phyloP scores from a whole-genome alignment of 1,140 invertebrate genomes.

The Camponotus pennsylvanicus region DNA sequence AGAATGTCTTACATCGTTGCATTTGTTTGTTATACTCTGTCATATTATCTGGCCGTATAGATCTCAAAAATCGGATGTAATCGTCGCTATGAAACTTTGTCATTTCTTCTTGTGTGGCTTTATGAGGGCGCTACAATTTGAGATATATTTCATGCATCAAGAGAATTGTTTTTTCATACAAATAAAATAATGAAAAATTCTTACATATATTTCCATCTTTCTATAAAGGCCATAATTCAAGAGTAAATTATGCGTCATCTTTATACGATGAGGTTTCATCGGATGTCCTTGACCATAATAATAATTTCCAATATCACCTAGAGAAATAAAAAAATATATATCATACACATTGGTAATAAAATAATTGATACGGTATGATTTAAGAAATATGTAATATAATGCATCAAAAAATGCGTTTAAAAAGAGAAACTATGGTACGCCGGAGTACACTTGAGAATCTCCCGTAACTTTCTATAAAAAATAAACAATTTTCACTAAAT shows the following conservation, averaged over 20 bases:
- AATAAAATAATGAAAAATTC: conserved; percentile 88
- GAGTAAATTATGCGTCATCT: conserved; percentile 99
- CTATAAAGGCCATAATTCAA: conserved; percentile 99
- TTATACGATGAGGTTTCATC: conserved; percentile 99
- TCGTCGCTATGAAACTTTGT: conserved; percentile 99
- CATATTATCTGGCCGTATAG: conserved; percentile 99
- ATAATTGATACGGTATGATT: conserved; percentile 95
- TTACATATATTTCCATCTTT: conserved; percentile 99
- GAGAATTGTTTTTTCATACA: conserved; percentile 90
- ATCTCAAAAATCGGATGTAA: conserved; percentile 98
- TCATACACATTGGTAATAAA: conserved; percentile 92
- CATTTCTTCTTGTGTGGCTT: conserved; percentile 99
- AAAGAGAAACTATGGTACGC: conserved; percentile 98
- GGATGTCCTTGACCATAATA: conserved; percentile 99
- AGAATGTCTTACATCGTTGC: conserved; percentile 96
- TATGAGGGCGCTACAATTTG: conserved; percentile 95
- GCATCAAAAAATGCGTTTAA: conserved; percentile 99
- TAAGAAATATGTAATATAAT: conserved; percentile 99
- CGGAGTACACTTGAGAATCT: conserved; percentile 63
- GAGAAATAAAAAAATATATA: conserved; percentile 22
- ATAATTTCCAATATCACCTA: conserved; percentile 99
- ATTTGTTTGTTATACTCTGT: conserved; percentile 99
- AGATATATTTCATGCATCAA: conserved; percentile 90
- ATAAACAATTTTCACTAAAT: not conserved
- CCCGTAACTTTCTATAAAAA: conserved; percentile 89